Conservation (phyloP, 2,113 vertebrate species). For the Orthonyx spaldingii region DNA sequence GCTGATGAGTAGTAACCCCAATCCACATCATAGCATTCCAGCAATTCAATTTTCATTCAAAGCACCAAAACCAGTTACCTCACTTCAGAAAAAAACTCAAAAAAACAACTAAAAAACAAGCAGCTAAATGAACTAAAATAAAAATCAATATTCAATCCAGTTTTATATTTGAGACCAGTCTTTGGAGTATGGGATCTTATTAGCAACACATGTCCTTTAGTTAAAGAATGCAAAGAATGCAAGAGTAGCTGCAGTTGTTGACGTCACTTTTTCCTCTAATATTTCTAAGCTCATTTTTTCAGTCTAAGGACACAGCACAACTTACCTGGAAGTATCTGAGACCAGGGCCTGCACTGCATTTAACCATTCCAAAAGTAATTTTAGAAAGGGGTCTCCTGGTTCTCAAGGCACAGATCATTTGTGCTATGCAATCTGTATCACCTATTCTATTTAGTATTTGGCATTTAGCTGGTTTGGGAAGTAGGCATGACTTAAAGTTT, state of each 20-base stretch:
- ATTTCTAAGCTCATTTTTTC: background rate
- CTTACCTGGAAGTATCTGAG: background rate
- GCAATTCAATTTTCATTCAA: background rate
- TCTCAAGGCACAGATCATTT: background rate
- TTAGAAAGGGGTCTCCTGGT: background rate
- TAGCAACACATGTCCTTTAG: background rate
- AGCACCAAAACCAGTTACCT: background rate
- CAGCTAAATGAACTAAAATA: background rate
- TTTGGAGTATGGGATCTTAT: background rate
- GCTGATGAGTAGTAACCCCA: background rate
- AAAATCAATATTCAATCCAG: constrained; percentile 15
- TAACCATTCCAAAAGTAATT: background rate
- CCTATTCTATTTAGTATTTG: background rate
- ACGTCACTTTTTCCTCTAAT: background rate
- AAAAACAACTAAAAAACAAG: background rate
- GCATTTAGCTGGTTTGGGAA: background rate
- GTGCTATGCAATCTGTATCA: background rate
- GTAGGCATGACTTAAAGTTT: background rate
- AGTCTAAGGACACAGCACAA: background rate
- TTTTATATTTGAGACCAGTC: background rate
- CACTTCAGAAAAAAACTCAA: background rate
- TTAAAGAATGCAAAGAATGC: background rate
- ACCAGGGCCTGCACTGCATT: background rate
- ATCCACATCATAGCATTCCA: background rate
- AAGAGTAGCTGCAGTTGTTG: background rate